Evolutionary conservation across 1,140 invertebrate genomes (phyloP).

Genomic region (Zaprionus inermis): DNA sequence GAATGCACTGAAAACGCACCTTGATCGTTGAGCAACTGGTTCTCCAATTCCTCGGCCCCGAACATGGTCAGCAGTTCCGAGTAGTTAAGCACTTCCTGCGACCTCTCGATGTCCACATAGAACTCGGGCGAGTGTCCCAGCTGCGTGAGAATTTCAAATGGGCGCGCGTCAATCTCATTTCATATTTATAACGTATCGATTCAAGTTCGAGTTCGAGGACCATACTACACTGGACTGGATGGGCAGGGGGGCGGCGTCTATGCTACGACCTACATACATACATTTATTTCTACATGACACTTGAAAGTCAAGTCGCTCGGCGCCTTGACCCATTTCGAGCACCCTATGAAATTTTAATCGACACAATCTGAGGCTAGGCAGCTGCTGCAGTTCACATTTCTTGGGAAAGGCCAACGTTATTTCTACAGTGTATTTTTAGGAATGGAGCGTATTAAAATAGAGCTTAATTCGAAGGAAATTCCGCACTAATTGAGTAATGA

Average conservation of each 20-base stretch:
- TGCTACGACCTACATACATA: neutral
- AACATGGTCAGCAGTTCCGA: slow-evolving; percentile 88
- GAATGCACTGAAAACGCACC: slow-evolving; percentile 85
- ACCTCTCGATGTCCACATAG: slow-evolving; percentile 88
- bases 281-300: slow-evolving; percentile 20
- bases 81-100: slow-evolving; percentile 87
- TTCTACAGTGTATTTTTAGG: neutral
- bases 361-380: slow-evolving; percentile 11
- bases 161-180: slow-evolving; percentile 41
- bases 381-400: slow-evolving; percentile 31
- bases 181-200: slow-evolving; percentile 71
- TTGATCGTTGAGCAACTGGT: slow-evolving; percentile 90
- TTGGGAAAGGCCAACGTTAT: neutral
- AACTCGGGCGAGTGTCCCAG: slow-evolving; percentile 90
- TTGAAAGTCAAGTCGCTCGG: slow-evolving; percentile 60
- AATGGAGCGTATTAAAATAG: neutral
- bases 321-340: slow-evolving; percentile 51
- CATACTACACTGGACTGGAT: too few relatives aligned
- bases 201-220: slow-evolving; percentile 17
- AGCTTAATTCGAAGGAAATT: neutral
- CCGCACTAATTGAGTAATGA: neutral
- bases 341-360: neutral
- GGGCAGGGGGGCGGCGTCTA: neutral
- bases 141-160: slow-evolving; percentile 85
- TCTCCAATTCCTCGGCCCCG: slow-evolving; percentile 87